These are phyloP conservation scores for Sebastiscus tertius DNA, from an alignment of 2,797 vertebrate species.

Conservation along the genomic window DNA sequence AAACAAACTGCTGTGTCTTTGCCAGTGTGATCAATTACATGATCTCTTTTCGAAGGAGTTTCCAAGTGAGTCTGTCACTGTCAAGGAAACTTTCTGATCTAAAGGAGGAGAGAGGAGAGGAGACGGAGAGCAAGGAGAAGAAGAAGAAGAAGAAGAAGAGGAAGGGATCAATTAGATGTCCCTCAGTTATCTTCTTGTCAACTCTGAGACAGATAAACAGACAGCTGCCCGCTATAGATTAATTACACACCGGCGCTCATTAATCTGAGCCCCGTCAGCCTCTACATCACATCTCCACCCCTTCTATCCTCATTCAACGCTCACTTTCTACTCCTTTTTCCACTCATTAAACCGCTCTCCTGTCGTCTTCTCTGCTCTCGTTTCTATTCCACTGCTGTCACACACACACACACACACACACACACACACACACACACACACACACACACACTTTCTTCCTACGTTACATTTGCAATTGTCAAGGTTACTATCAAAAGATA, in stretches of 20 bases:
- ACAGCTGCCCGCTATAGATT: slow-evolving; percentile 68
- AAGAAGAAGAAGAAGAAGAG: slow-evolving; percentile 14
- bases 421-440: not conserved
- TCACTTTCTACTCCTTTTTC: slow-evolving; percentile 1
- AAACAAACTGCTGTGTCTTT: not conserved
- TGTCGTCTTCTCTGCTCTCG: not conserved
- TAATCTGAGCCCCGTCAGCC: slow-evolving; percentile 61
- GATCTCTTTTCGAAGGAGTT: slow-evolving; percentile 19
- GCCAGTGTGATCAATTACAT: not conserved
- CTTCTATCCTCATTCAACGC: not conserved
- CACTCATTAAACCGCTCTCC: slow-evolving; percentile 2
- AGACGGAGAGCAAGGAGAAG: not conserved
- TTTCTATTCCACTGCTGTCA: not conserved
- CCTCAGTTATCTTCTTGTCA: slow-evolving; percentile 57
- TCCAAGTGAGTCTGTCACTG: slow-evolving; percentile 11
- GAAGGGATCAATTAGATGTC: slow-evolving; percentile 59
- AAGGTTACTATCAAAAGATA: not conserved
- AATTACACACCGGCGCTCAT: slow-evolving; percentile 63
- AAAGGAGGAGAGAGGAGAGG: slow-evolving; percentile 17
- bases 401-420: not conserved
- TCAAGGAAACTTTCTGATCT: slow-evolving; percentile 53
- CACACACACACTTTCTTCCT: not conserved
- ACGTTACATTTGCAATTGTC: not conserved
- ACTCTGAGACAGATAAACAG: slow-evolving; percentile 62
- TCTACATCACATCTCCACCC: slow-evolving; percentile 20